These are phyloP conservation scores for Polydrusus tereticollis DNA, from an alignment of 2,888 invertebrate species.

Conservation along the genomic window DNA sequence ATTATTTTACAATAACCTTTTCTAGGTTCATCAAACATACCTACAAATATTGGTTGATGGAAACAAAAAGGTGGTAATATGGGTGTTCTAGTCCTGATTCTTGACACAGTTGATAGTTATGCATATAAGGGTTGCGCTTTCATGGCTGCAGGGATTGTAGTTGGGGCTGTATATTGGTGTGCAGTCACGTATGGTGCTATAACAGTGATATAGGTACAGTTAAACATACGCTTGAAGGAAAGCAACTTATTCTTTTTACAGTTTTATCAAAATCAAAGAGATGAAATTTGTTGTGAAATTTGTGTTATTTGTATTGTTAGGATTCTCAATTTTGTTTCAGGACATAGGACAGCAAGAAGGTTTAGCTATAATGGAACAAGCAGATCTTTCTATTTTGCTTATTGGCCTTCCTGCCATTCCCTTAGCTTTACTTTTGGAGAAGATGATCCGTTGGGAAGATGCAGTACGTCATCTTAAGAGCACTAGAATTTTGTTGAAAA, in stretches of 20 bases:
- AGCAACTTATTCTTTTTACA: neutral
- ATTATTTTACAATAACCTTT: neutral
- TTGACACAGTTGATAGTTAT: slow-evolving; percentile 90
- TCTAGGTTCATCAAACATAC: slow-evolving; percentile 90
- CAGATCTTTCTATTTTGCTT: slow-evolving; percentile 91
- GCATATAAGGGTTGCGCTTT: slow-evolving; percentile 94
- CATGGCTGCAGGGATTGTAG: slow-evolving; percentile 92
- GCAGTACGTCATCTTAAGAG: slow-evolving; percentile 84
- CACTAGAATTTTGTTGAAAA: too few species aligned
- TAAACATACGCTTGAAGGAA: neutral
- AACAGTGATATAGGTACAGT: slow-evolving; percentile 87
- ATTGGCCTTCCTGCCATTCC: slow-evolving; percentile 96
- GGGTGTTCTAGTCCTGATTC: slow-evolving; percentile 86
- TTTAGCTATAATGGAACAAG: slow-evolving; percentile 92
- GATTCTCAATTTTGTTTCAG: slow-evolving; percentile 66
- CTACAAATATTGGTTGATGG: slow-evolving; percentile 97
- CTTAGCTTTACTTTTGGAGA: slow-evolving; percentile 90
- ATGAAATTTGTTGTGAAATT: too few species aligned
- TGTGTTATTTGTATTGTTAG: neutral
- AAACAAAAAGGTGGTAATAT: slow-evolving; percentile 95
- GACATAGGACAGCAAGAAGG: slow-evolving; percentile 96
- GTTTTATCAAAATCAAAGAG: too few species aligned
- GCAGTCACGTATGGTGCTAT: slow-evolving; percentile 98
- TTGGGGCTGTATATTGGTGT: slow-evolving; percentile 97
- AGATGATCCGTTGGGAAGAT: slow-evolving; percentile 98